Percentiles rank a stretch among this genome's conserved stretches.
These are phyloP conservation scores for Pyrocephalus nanus DNA, from an alignment of 2,797 vertebrate species.

Conservation along the genomic window DNA sequence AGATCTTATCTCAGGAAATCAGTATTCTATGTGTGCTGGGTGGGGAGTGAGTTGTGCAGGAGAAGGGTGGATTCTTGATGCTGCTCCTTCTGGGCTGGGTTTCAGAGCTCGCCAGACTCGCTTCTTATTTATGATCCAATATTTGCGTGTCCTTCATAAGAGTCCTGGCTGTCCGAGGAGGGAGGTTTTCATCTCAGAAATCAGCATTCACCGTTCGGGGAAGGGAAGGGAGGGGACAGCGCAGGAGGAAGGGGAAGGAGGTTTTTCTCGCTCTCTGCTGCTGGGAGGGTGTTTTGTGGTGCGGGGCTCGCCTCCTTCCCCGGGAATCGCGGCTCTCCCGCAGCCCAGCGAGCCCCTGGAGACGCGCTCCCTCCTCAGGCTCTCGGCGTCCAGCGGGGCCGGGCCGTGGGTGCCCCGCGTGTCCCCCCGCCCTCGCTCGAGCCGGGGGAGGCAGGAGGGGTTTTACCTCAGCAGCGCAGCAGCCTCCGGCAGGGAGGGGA, in stretches of 20 bases:
- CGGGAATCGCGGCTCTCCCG: constrained; percentile 27
- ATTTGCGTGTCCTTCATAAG: constrained; percentile 63
- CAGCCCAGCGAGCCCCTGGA: constrained; percentile 11
- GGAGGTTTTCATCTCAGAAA: constrained; percentile 69
- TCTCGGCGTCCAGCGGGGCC: constrained; percentile 38
- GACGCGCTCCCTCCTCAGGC: constrained; percentile 27
- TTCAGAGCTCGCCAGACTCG: constrained; percentile 67
- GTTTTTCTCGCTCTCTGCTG: constrained; percentile 23
- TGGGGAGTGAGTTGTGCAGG: constrained; percentile 67
- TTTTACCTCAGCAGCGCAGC: constrained; percentile 69
- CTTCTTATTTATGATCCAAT: constrained; percentile 65
- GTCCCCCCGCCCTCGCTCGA: constrained; percentile 52
- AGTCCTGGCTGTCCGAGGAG: constrained; percentile 62
- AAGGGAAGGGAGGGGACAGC: constrained; percentile 28
- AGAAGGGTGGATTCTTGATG: constrained; percentile 72
- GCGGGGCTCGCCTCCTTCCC: constrained; percentile 60
- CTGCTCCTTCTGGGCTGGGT: constrained; percentile 66
- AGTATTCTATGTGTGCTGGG: constrained; percentile 64
- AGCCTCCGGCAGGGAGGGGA: constrained; percentile 66
- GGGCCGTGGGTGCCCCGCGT: constrained; percentile 35
- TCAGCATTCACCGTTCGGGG: constrained; percentile 50
- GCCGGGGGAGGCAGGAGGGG: constrained; percentile 47
- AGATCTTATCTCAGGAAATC: constrained; percentile 70
- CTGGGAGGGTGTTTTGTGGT: constrained; percentile 43
- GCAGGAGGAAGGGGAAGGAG: constrained; percentile 63